Conservation (phyloP, 2,888 invertebrate genomes). For the Chrysina gloriosa region DNA sequence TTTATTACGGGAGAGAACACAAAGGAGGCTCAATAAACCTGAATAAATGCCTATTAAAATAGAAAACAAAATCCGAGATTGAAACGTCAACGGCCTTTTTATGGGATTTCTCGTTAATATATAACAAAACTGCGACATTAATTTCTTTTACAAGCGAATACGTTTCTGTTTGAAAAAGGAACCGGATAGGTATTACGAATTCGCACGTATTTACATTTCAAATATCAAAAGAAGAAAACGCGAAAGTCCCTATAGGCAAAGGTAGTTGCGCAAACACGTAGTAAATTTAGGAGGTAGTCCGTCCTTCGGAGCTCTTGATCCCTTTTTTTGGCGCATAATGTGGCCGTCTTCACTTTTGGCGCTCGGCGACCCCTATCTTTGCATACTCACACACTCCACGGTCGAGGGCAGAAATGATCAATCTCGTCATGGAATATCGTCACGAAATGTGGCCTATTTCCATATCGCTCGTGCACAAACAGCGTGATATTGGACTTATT, state of each 20-base stretch:
- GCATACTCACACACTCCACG: conserved; percentile 8
- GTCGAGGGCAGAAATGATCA: conserved; percentile 4
- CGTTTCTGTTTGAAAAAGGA: too few species aligned
- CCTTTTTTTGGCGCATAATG: conserved; percentile 13
- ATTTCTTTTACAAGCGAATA: too few species aligned
- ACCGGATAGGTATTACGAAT: too few species aligned
- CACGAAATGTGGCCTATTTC: conserved; percentile 3
- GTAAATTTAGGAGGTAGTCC: conserved; percentile 3
- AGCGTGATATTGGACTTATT: neutral
- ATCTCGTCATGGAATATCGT: conserved; percentile 1
- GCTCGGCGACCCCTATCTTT: conserved; percentile 12
- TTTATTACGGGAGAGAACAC: too few species aligned
- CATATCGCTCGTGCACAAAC: conserved; percentile 22
- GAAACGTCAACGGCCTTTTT: too few species aligned
- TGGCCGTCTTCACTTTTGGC: conserved; percentile 6
- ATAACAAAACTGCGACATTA: too few species aligned
- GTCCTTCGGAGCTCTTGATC: conserved; percentile 18
- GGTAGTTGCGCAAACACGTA: conserved; percentile 12
- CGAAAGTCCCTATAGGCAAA: neutral
- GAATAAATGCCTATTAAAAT: too few species aligned
- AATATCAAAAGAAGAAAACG: neutral
- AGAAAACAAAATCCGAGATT: too few species aligned
- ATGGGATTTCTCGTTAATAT: too few species aligned
- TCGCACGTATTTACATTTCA: conserved; percentile 10
- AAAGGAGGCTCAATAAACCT: too few species aligned